Conservation (phyloP, 2,797 vertebrate genomes). For the Peromyscus aztecus region DNA sequence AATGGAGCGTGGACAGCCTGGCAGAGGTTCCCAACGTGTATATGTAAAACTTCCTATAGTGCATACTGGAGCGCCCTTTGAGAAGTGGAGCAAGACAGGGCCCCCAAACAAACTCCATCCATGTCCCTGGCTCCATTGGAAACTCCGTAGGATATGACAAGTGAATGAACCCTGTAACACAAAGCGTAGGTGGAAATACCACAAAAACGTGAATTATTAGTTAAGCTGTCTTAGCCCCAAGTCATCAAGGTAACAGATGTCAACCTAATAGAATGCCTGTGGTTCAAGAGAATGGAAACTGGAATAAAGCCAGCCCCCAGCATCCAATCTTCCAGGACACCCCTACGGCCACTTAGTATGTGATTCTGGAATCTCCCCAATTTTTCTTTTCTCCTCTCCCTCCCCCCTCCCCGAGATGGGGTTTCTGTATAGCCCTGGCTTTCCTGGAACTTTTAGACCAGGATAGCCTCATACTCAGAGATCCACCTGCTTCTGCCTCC, state of each 20-base stretch:
- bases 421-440: too few species aligned
- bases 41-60: not conserved
- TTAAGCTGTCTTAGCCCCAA: conserved; percentile 18
- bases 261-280: not conserved
- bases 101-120: not conserved
- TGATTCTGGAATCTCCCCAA: not conserved
- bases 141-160: not conserved
- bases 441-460: not conserved
- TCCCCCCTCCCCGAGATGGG: too few species aligned
- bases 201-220: conserved; percentile 30
- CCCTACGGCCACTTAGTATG: not conserved
- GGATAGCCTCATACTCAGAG: not conserved
- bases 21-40: not conserved
- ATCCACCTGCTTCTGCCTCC: not conserved
- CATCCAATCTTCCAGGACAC: not conserved
- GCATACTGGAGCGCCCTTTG: not conserved
- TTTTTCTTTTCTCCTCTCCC: not conserved
- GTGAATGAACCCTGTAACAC: not conserved
- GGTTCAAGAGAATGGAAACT: conserved; percentile 39
- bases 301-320: not conserved
- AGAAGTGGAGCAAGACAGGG: not conserved
- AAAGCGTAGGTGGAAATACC: conserved; percentile 8
- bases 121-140: fast-evolving
- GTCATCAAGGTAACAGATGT: conserved; percentile 16
- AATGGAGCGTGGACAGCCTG: not conserved